Base-by-base conservation (phyloP, 1,140 invertebrate genomes). In the Elysia chlorotica region DNA sequence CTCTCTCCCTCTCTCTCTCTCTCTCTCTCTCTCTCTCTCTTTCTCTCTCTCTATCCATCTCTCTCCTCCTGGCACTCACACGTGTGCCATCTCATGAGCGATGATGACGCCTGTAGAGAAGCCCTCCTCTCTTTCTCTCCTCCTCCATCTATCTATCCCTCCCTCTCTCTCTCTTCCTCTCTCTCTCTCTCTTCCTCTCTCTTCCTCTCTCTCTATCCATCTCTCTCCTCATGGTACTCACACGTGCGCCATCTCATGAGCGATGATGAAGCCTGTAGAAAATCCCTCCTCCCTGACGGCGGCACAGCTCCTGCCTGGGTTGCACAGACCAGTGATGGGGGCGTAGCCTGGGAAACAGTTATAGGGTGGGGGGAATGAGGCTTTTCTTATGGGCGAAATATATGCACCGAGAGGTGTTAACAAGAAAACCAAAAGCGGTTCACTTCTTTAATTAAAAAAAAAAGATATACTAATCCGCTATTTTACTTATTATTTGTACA, bases 121-220 rank as follows among this genome's bases (percentile, higher is more conserved):
- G 1, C 96, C 96, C 81, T 95, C 96, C 82, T 97, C 96, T 85
- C 94, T 93, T n/a, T n/a, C n/a, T n/a, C n/a, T n/a, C n/a, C n/a
- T n/a, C n/a, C n/a, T n/a, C n/a, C n/a, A n/a, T n/a, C n/a, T n/a
- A n/a, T n/a, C n/a, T n/a, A n/a, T n/a, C n/a, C n/a, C n/a, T n/a
- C n/a, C n/a, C n/a, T n/a, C n/a, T n/a, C n/a, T n/a, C n/a, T n/a
- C n/a, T n/a, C n/a, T n/a, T n/a, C n/a, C n/a, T n/a, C n/a, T n/a
- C n/a, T n/a, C n/a, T n/a, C n/a, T n/a, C n/a, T n/a, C n/a, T n/a
- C n/a, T n/a, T n/a, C n/a, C n/a, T n/a, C n/a, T n/a, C n/a, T n/a
- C n/a, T n/a, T n/a, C n/a, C n/a, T n/a, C n/a, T n/a, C n/a, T n/a
- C n/a, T n/a, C n/a, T n/a, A n/a, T n/a, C n/a, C n/a, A n/a, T n/a